Percentiles rank a stretch among this genome's conserved stretches.
Evolutionary conservation across 1,140 invertebrate genomes (phyloP).

Genomic region (Homarus americanus): DNA sequence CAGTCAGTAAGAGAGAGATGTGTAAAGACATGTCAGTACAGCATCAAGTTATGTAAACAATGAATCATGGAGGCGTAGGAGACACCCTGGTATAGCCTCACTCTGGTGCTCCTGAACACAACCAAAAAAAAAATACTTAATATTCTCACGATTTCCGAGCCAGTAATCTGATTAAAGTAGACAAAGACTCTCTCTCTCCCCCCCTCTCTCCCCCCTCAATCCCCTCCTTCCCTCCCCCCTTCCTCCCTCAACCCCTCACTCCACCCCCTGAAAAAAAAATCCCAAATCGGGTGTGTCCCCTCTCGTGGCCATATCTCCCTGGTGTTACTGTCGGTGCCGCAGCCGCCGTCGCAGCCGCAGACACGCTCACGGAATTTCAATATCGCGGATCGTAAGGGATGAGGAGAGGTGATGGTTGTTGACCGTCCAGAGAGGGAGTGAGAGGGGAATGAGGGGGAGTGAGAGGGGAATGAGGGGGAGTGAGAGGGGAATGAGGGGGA

Average conservation of each 20-base stretch:
- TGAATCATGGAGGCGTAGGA: too few relatives aligned
- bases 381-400: neutral
- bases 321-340: constrained; percentile 16
- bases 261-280: neutral
- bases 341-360: constrained; percentile 6
- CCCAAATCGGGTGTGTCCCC: too few relatives aligned
- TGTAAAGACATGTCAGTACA: too few relatives aligned
- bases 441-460: too few relatives aligned
- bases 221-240: neutral
- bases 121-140: constrained; percentile 26
- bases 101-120: too few relatives aligned
- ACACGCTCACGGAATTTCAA: constrained; percentile 9
- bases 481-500: too few relatives aligned
- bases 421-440: too few relatives aligned
- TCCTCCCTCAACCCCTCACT: neutral
- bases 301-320: neutral
- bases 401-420: too few relatives aligned
- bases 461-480: too few relatives aligned
- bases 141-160: constrained; percentile 34
- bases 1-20: neutral
- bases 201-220: neutral
- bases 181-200: constrained; percentile 6
- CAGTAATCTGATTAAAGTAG: constrained; percentile 44
- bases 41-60: too few relatives aligned
- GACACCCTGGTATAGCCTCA: too few relatives aligned